Conservation (phyloP, 2,113 vertebrate species). For the Bubo scandiacus region DNA sequence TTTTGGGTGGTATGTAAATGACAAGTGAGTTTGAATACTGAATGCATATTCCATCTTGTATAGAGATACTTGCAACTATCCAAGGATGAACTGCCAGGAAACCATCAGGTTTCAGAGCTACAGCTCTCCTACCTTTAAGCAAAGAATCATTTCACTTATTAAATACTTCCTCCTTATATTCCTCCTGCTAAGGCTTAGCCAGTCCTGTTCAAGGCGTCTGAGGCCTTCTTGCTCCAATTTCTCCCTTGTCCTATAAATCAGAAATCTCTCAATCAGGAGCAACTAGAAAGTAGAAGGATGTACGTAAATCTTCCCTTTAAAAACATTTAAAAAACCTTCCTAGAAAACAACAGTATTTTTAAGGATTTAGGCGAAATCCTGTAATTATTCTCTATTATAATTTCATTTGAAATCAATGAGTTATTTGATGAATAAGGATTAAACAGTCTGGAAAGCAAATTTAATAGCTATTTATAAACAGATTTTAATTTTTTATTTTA, state of each 20-base stretch:
- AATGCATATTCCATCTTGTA: fast-evolving
- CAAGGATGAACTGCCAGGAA: not conserved
- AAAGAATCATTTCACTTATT: not conserved
- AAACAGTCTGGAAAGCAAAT: constrained; percentile 11
- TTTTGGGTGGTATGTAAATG: not conserved
- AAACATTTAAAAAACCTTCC: not conserved
- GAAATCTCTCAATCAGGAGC: not conserved
- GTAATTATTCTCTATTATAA: not conserved
- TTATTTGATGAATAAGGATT: not conserved
- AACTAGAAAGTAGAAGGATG: not conserved
- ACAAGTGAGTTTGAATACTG: not conserved
- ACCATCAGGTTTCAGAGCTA: not conserved
- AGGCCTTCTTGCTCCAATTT: not conserved
- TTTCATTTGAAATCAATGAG: not conserved
- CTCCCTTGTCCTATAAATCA: not conserved
- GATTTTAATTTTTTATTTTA: constrained; percentile 9
- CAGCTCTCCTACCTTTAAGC: not conserved
- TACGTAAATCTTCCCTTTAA: not conserved
- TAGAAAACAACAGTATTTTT: not conserved
- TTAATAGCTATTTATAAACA: constrained; percentile 30
- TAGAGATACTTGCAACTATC: not conserved
- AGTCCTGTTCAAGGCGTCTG: not conserved
- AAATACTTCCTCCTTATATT: not conserved
- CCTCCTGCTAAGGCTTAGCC: not conserved
- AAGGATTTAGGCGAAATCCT: not conserved